Conservation (phyloP, 1,140 invertebrate genomes). For the Ganaspis sp. region DNA sequence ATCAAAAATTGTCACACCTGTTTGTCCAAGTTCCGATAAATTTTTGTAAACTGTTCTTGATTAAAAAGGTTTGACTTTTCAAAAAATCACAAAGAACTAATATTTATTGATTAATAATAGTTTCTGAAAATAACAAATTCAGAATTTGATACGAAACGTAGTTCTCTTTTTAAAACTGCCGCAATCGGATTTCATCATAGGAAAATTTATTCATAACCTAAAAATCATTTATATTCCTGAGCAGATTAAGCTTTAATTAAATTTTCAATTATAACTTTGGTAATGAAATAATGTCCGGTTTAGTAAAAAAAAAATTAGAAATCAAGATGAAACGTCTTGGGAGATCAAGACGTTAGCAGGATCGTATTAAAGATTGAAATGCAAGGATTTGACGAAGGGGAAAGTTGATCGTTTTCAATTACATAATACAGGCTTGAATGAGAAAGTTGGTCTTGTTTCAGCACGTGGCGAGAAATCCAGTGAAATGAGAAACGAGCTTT, state of each 20-base stretch:
- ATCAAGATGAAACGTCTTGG: background rate
- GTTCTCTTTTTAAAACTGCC: too few species aligned
- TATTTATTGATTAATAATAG: too few species aligned
- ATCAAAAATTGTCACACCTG: too few species aligned
- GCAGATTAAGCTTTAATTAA: background rate
- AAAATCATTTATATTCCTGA: background rate
- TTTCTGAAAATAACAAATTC: too few species aligned
- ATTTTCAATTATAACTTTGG: background rate
- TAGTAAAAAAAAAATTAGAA: background rate
- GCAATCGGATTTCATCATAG: background rate
- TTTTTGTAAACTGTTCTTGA: too few species aligned
- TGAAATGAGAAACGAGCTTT: constrained; percentile 68
- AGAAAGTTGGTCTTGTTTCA: constrained; percentile 32
- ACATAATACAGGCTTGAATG: constrained; percentile 47
- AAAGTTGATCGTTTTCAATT: constrained; percentile 57
- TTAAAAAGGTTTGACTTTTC: too few species aligned
- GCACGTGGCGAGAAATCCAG: constrained; percentile 52
- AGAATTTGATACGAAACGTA: too few species aligned
- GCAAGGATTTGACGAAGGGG: background rate
- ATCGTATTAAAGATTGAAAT: constrained; percentile 21
- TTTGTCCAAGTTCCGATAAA: too few species aligned
- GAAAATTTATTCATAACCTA: background rate
- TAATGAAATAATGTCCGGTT: background rate
- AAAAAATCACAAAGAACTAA: too few species aligned
- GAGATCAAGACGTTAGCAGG: background rate